Conservation (phyloP, 2,888 invertebrate species). For the Poecilobothrus nobilitatus region DNA sequence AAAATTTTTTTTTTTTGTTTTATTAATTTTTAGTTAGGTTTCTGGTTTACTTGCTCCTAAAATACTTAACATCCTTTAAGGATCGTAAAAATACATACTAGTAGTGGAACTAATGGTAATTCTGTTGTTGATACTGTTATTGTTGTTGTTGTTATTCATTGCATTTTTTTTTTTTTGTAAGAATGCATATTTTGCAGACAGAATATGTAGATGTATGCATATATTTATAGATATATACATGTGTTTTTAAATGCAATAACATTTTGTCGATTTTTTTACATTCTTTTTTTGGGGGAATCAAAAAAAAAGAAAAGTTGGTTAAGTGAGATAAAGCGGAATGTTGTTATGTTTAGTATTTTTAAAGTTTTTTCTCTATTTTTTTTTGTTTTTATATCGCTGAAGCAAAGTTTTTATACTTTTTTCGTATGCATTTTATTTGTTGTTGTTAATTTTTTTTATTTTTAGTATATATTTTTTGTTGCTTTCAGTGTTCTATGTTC, state of each 20-base stretch:
- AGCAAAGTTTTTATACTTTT: no score
- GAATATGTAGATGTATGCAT: background rate
- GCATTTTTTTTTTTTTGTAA: background rate
- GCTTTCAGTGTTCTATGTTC: no score
- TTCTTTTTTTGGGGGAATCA: no score
- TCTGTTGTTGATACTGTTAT: background rate
- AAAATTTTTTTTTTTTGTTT: background rate
- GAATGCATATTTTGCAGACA: background rate
- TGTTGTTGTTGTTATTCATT: background rate
- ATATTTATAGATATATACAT: no score
- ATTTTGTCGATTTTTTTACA: no score
- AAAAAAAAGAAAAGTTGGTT: no score
- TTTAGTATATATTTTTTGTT: no score
- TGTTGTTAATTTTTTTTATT: no score
- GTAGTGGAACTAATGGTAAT: no score
- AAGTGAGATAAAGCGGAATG: no score
- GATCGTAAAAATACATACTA: background rate
- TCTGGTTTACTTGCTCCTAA: background rate
- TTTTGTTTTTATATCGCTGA: background rate
- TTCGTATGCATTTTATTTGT: no score
- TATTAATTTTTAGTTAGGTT: background rate
- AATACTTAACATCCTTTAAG: conserved; percentile 4
- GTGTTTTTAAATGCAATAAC: no score
- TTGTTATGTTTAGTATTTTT: background rate
- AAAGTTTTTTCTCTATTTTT: background rate